Conservation (phyloP, 2,797 vertebrate species). For the Prunella strophiata region DNA sequence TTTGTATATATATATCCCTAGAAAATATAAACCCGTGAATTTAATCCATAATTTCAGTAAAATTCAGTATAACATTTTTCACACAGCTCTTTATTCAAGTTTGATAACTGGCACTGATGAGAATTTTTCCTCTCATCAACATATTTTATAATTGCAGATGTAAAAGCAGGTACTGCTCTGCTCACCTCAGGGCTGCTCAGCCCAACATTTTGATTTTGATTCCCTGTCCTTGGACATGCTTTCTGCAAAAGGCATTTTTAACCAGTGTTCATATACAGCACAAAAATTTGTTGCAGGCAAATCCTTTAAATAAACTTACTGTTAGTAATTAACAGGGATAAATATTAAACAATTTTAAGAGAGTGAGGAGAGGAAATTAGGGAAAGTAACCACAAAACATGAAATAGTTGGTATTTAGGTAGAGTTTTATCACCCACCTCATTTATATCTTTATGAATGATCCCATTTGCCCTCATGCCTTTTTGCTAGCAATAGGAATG, state of each 20-base stretch:
- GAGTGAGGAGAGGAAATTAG: neutral
- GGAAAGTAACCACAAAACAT: neutral
- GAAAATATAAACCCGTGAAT: neutral
- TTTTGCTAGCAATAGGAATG: neutral
- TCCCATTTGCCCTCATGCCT: neutral
- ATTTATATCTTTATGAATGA: neutral
- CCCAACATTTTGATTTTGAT: neutral
- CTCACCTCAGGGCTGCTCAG: neutral
- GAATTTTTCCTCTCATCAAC: neutral
- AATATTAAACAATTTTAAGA: neutral
- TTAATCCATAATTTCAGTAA: neutral
- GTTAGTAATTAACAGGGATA: neutral
- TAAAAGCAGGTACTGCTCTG: neutral
- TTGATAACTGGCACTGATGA: neutral
- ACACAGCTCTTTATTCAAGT: neutral
- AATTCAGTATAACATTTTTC: neutral
- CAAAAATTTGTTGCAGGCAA: neutral
- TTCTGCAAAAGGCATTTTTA: neutral
- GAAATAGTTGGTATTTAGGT: neutral
- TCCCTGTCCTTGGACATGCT: neutral
- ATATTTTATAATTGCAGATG: neutral
- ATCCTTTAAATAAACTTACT: neutral
- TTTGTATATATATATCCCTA: neutral
- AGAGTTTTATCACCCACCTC: neutral
- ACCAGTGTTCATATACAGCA: neutral